These are phyloP conservation scores for Notoglanidium macrostoma DNA, from an alignment of 2,797 vertebrate species.

Conservation along the genomic window DNA sequence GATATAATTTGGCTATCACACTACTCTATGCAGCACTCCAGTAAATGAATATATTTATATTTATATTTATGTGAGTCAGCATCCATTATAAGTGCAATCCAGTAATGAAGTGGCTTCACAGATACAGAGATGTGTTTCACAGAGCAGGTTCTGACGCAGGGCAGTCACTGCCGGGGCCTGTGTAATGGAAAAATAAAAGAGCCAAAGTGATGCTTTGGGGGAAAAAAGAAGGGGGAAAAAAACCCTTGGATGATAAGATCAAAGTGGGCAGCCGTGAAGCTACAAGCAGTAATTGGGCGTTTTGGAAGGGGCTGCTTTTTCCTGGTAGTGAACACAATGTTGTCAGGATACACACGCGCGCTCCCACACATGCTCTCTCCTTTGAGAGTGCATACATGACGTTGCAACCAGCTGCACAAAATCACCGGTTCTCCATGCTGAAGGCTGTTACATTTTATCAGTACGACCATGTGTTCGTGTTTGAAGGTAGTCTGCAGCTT, in stretches of 20 bases:
- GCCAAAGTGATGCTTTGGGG: slow-evolving; percentile 43
- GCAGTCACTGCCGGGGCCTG: slow-evolving; percentile 19
- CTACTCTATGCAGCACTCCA: slow-evolving; percentile 6
- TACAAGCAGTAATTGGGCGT: slow-evolving; percentile 46
- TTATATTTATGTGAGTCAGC: slow-evolving; percentile 33
- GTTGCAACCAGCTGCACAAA: slow-evolving; percentile 45
- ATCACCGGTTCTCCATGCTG: slow-evolving; percentile 38
- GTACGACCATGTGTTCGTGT: slow-evolving; percentile 30
- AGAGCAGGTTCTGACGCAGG: slow-evolving; percentile 34
- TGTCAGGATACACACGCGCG: slow-evolving; percentile 19
- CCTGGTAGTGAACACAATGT: slow-evolving; percentile 43
- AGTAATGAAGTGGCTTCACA: slow-evolving; percentile 39
- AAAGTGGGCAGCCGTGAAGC: slow-evolving; percentile 49
- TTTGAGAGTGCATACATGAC: slow-evolving; percentile 26
- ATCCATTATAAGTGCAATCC: slow-evolving; percentile 33
- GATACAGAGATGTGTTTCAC: slow-evolving; percentile 39
- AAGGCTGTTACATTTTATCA: slow-evolving; percentile 36
- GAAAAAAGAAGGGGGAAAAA: background rate
- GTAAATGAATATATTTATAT: slow-evolving; percentile 38
- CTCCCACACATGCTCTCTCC: slow-evolving; percentile 15
- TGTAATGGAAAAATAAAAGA: slow-evolving; percentile 58
- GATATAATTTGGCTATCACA: slow-evolving; percentile 8
- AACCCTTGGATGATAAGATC: slow-evolving; percentile 56
- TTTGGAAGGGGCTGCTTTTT: slow-evolving; percentile 46
- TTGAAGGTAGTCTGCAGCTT: slow-evolving; percentile 12